Evolutionary conservation across 2,797 vertebrate species (phyloP).

Genomic region (Takifugu rubripes): DNA sequence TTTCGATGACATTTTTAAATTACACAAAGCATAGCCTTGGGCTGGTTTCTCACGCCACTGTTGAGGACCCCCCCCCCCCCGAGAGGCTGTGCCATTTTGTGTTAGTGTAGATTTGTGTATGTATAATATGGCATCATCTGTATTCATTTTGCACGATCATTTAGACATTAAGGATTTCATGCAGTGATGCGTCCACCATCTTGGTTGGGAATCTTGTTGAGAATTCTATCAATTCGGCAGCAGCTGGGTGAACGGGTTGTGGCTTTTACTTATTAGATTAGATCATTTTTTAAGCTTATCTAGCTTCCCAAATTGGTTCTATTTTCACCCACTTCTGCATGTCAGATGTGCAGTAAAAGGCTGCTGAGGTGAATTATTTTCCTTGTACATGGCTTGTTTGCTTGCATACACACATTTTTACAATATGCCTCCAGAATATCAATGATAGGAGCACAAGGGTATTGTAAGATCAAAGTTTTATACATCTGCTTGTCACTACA

Average conservation of each 20-base stretch:
- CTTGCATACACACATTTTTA: not conserved
- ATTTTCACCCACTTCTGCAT: not conserved
- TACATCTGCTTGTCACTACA: no score
- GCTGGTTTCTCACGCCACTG: conserved; percentile 17
- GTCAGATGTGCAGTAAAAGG: not conserved
- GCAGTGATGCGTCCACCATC: no score
- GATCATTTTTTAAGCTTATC: not conserved
- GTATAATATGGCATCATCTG: conserved; percentile 5
- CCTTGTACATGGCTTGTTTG: not conserved
- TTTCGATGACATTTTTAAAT: conserved; percentile 55
- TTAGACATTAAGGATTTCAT: no score
- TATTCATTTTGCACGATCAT: no score
- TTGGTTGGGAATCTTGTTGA: no score
- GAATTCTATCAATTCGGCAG: not conserved
- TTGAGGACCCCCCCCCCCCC: conserved; percentile 12
- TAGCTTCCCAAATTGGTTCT: not conserved
- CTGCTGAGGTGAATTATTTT: not conserved
- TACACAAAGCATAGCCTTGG: conserved; percentile 34
- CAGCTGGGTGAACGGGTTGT: not conserved
- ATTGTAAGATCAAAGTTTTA: no score
- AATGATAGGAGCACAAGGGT: not conserved
- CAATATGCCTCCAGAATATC: not conserved
- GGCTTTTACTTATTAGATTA: not conserved
- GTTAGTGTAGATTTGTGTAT: conserved; percentile 13
- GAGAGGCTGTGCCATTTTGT: conserved; percentile 37